A percentile compares a stretch with the other conserved stretches of the same genome.
Conservation (phyloP, 2,113 vertebrate genomes). For the Phylloscopus whistleri region DNA sequence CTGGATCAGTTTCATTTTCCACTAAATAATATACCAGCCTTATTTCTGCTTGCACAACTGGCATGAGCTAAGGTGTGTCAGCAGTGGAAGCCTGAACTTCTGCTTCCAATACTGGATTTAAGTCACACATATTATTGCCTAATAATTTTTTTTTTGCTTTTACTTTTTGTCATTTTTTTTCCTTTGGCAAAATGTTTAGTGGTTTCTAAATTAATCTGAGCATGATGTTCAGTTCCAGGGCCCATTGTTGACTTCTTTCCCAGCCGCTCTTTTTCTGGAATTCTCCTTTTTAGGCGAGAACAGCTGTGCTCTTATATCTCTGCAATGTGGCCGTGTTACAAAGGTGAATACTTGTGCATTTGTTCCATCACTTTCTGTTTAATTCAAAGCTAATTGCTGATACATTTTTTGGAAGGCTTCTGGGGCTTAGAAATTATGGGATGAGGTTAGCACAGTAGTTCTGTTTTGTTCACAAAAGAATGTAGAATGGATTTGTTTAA, state of each 20-base stretch:
- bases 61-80: constrained; percentile 7
- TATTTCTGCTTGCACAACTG: not conserved
- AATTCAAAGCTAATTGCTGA: constrained; percentile 74
- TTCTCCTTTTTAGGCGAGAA: constrained; percentile 50
- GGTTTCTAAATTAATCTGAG: constrained; percentile 71
- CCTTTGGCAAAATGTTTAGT: constrained; percentile 52
- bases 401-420: constrained; percentile 59
- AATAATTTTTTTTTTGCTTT: not conserved
- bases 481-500: constrained; percentile 1
- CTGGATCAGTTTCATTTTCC: constrained; percentile 41
- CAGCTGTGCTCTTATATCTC: constrained; percentile 66
- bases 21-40: not conserved
- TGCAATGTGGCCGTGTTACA: constrained; percentile 39
- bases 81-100: constrained; percentile 35
- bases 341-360: constrained; percentile 70
- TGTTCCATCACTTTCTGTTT: constrained; percentile 69
- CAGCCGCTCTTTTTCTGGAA: constrained; percentile 64
- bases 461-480: constrained; percentile 61
- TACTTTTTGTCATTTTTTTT: not conserved
- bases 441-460: constrained; percentile 61
- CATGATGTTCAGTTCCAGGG: constrained; percentile 55
- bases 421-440: constrained; percentile 56
- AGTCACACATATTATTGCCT: constrained; percentile 15
- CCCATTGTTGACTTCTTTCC: constrained; percentile 68
- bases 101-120: constrained; percentile 32